These are phyloP conservation scores for Patella pellucida DNA, from an alignment of 2,888 invertebrate genomes.

Conservation along the genomic window DNA sequence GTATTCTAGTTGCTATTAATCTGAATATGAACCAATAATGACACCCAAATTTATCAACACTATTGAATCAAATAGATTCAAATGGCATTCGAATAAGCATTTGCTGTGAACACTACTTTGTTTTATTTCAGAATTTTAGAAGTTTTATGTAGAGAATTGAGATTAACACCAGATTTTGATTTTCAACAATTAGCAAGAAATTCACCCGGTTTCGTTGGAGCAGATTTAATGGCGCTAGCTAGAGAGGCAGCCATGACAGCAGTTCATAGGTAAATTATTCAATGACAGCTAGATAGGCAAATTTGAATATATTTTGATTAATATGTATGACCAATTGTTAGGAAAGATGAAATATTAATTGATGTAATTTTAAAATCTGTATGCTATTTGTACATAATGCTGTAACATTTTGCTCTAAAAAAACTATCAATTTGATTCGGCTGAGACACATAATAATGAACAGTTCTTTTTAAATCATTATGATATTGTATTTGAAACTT, in stretches of 20 bases:
- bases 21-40: too few relatives aligned
- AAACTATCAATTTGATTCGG: too few relatives aligned
- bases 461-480: too few relatives aligned
- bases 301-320: too few relatives aligned
- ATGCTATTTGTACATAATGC: too few relatives aligned
- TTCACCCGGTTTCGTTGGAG: constrained; percentile 97
- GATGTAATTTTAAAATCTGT: too few relatives aligned
- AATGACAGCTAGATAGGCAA: too few relatives aligned
- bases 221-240: constrained; percentile 88
- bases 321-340: too few relatives aligned
- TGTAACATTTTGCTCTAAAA: too few relatives aligned
- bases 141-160: constrained; percentile 80
- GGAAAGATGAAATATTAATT: too few relatives aligned
- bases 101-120: neutral
- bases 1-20: too few relatives aligned
- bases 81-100: neutral
- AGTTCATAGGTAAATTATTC: constrained; percentile 76
- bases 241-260: constrained; percentile 91
- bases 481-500: neutral
- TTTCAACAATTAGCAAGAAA: constrained; percentile 82
- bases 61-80: neutral
- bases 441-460: too few relatives aligned
- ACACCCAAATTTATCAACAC: neutral
- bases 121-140: constrained; percentile 79
- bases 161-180: constrained; percentile 80